Base-by-base conservation (phyloP, 2,888 invertebrate genomes). In the Pachymerium ferrugineum region DNA sequence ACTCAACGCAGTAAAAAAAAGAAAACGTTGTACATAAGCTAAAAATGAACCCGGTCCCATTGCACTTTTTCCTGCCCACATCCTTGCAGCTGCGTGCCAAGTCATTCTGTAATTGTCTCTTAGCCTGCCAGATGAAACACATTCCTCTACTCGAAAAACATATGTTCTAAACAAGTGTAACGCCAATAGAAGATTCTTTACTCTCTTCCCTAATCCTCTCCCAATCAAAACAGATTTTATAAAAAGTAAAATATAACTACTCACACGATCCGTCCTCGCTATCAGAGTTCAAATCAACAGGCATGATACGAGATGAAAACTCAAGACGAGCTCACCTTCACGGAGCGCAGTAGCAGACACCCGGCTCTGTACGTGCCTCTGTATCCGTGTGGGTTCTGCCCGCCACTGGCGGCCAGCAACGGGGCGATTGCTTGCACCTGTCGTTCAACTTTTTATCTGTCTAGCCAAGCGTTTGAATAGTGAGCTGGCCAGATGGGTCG, bases 361-460 rank as follows among this genome's bases (percentile, higher is more conserved):
- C n/a, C 47, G n/a, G 16, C 19, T 22, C 19, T 47, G 47, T 19
- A 16, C 3, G 6, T 47, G 47, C 47, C n/a, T 6, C 19, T 14
- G 47, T 47, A 47, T 14, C 47, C 47, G n/a, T n/a, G n/a, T 47
- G 47, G 16, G 16, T 16, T 47, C 14, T 47, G n/a, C 47, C 47
- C 47, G 47, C 47, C 47, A 47, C 47, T 47, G 47, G 19, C 8
- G 47, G 47, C 6, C 47, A 47, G 47, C 47, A 22, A 47, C 47
- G 22, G 47, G 47, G 47, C 16, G 47, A 47, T 47, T n/a, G 47
- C 14, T 14, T n/a, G 47, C 47, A 47, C 47, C 47, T 47, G 47
- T 47, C 47, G 47, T 47, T 22, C 47, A 47, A 47, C 47, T 47
- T 47, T 47, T 47, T 47, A 47, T 47, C 47, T 47, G 47, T 47